Evolutionary conservation across 2,113 vertebrate species (phyloP).

Genomic region (Phodopus roborovskii): DNA sequence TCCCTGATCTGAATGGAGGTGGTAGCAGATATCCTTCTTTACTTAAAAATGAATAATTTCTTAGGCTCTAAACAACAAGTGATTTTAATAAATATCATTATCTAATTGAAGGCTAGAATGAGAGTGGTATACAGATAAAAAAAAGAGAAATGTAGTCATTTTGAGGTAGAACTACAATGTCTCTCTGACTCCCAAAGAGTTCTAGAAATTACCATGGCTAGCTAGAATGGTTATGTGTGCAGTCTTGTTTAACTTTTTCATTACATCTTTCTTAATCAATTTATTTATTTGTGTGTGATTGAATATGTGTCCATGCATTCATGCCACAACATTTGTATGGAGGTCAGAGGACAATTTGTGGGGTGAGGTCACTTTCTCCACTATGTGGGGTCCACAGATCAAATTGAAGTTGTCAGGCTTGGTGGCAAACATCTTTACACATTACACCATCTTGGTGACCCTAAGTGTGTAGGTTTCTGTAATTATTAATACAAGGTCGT

Average conservation of each 20-base stretch:
- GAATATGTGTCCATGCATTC: not conserved
- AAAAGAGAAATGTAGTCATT: not conserved
- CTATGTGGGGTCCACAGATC: not conserved
- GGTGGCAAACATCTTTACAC: not conserved
- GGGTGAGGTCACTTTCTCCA: not conserved
- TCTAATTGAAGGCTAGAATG: constrained; percentile 2
- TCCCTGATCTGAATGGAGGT: not conserved
- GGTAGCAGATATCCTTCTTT: not conserved
- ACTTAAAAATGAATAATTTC: constrained; percentile 38
- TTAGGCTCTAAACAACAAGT: constrained; percentile 1
- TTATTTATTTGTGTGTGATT: not conserved
- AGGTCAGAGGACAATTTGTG: not conserved
- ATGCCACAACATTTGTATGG: too few relatives aligned
- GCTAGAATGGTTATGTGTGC: not conserved
- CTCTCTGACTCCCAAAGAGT: not conserved
- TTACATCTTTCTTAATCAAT: not conserved
- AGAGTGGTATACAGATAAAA: not conserved
- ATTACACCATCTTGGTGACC: not conserved
- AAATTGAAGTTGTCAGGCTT: not conserved
- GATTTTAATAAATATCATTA: constrained; percentile 20
- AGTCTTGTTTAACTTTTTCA: not conserved
- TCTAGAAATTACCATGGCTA: not conserved
- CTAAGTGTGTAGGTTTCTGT: not conserved
- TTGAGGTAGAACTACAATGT: not conserved
- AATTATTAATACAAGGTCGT: not conserved